Evolutionary conservation across 1,140 invertebrate genomes (phyloP).

Genomic region (Drosophila virilis): DNA sequence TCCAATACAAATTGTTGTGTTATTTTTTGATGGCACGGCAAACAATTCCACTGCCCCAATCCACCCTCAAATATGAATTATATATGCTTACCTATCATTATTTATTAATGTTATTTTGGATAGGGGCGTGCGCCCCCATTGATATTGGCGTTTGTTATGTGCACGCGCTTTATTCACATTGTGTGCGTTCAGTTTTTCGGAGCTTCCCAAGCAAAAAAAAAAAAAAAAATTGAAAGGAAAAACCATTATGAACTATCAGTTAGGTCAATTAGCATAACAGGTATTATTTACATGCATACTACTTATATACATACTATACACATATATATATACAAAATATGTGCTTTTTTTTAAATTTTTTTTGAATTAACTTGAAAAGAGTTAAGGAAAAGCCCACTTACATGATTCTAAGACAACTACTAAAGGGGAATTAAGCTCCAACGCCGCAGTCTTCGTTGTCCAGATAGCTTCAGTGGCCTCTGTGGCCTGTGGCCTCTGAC

Average conservation of each 20-base stretch:
- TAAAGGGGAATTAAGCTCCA: too few relatives aligned
- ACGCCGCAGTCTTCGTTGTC: too few relatives aligned
- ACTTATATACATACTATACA: constrained; percentile 40
- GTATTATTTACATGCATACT: constrained; percentile 76
- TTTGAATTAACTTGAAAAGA: too few relatives aligned
- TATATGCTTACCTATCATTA: constrained; percentile 8
- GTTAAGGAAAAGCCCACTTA: too few relatives aligned
- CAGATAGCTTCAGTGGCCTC: too few relatives aligned
- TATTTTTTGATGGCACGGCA: constrained; percentile 17
- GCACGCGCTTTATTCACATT: constrained; percentile 30
- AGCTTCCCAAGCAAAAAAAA: neutral
- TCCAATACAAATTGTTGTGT: constrained; percentile 35
- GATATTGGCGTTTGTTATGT: constrained; percentile 44
- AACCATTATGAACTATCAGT: constrained; percentile 48
- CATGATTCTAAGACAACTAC: too few relatives aligned
- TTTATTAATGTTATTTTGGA: constrained; percentile 13
- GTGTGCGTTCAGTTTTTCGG: constrained; percentile 49
- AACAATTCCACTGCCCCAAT: constrained; percentile 41
- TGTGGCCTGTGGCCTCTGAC: too few relatives aligned
- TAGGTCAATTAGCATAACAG: constrained; percentile 78
- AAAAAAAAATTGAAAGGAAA: constrained; percentile 15
- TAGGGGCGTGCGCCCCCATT: neutral
- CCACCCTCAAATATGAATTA: constrained; percentile 9
- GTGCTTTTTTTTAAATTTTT: too few relatives aligned
- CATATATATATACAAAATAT: too few relatives aligned